Percentiles rank a stretch among this genome's conserved stretches.
phyloP scores from a whole-genome alignment of 2,113 vertebrate species.

The Ahaetulla prasina region DNA sequence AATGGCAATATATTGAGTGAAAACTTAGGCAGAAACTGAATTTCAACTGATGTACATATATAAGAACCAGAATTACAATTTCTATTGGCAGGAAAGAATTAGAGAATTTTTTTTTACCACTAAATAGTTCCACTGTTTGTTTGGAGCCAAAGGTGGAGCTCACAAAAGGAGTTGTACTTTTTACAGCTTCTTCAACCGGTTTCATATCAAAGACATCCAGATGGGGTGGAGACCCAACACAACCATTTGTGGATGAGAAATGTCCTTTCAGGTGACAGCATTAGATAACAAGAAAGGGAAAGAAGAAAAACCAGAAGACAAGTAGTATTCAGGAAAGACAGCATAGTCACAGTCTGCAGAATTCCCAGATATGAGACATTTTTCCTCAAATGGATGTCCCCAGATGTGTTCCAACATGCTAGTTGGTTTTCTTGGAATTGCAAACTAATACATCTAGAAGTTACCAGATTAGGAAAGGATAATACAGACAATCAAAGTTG shows the following conservation, averaged over 20 bases:
- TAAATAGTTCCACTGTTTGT: constrained; percentile 67
- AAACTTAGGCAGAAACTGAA: not conserved
- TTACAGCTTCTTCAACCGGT: constrained; percentile 72
- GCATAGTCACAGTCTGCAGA: constrained; percentile 10
- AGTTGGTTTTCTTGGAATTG: not conserved
- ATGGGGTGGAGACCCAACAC: constrained; percentile 68
- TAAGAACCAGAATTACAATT: not conserved
- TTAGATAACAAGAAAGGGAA: constrained; percentile 44
- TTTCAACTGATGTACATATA: not conserved
- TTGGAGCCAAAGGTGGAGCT: constrained; percentile 65
- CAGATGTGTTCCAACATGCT: not conserved
- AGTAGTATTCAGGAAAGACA: constrained; percentile 38
- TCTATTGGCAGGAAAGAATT: constrained; percentile 39
- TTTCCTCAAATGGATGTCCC: not conserved
- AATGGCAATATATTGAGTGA: not conserved
- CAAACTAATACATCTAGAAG: not conserved
- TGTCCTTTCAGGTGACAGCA: constrained; percentile 59
- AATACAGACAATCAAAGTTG: not conserved
- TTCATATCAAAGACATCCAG: constrained; percentile 74
- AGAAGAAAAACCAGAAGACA: constrained; percentile 51
- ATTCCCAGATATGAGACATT: constrained; percentile 6
- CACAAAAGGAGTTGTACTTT: constrained; percentile 63
- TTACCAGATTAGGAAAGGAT: not conserved
- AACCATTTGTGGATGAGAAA: constrained; percentile 70
- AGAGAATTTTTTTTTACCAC: constrained; percentile 59